A percentile compares a stretch with the other conserved stretches of the same genome.
phyloP scores from a whole-genome alignment of 92 coral and sea anemone genomes.

The Phenganax subtilis region DNA sequence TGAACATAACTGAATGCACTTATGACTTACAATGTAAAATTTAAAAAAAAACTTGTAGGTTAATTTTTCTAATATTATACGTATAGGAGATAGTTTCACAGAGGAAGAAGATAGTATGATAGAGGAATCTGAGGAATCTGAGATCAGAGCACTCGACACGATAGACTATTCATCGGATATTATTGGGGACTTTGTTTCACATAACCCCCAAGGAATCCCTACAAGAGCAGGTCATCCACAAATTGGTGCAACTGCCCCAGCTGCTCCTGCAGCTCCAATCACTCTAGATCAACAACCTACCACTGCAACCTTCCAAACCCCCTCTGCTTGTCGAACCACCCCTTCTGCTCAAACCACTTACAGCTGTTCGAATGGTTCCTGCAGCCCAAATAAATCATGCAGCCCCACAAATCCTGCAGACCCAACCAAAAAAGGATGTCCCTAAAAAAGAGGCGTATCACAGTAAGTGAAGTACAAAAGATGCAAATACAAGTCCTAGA shows the following conservation, averaged over 20 bases:
- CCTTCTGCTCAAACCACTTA: too few relatives aligned
- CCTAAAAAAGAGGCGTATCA: constrained; percentile 6
- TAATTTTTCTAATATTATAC: too few relatives aligned
- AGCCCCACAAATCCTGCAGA: neutral
- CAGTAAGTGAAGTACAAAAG: neutral
- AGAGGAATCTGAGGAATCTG: too few relatives aligned
- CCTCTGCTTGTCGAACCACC: too few relatives aligned
- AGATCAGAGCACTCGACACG: neutral
- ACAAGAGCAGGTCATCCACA: neutral
- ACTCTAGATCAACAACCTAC: neutral
- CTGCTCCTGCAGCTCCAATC: neutral
- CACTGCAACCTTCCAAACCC: too few relatives aligned
- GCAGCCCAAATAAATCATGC: too few relatives aligned
- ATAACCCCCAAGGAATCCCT: too few relatives aligned
- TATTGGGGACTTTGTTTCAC: neutral
- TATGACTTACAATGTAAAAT: neutral
- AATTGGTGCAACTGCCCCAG: constrained; percentile 11
- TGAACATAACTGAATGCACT: neutral
- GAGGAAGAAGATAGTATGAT: too few relatives aligned
- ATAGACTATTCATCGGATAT: neutral
- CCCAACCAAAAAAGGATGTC: neutral
- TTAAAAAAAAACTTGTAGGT: neutral
- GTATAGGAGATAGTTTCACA: too few relatives aligned
- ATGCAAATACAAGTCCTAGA: neutral
- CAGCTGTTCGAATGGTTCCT: too few relatives aligned